A percentile compares a stretch with the other conserved stretches of the same genome.
Evolutionary conservation across 1,140 invertebrate genomes (phyloP).

Genomic region (Anthonomus grandis): DNA sequence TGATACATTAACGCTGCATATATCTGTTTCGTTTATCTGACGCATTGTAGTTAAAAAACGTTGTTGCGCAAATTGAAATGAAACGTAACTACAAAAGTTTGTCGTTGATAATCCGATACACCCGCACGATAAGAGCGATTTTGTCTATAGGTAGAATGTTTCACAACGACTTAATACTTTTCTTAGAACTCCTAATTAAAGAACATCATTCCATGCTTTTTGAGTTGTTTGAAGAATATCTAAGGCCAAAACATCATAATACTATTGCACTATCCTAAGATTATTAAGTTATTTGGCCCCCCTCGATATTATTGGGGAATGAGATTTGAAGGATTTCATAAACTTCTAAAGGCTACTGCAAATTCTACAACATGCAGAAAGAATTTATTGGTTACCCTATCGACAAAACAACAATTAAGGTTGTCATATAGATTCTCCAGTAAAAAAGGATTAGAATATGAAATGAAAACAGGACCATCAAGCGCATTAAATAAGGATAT

Average conservation of each 20-base stretch:
- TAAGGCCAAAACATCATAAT: constrained; percentile 40
- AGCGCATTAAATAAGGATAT: background rate
- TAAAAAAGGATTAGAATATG: constrained; percentile 10
- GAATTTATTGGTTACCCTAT: constrained; percentile 16
- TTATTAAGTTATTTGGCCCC: constrained; percentile 35
- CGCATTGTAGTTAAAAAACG: too few species aligned
- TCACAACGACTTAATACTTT: constrained; percentile 2
- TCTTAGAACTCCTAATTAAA: too few species aligned
- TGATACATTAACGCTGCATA: too few species aligned
- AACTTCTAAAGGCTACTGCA: constrained; percentile 10
- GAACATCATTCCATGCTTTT: constrained; percentile 13
- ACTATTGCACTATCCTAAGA: constrained; percentile 35
- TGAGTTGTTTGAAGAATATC: constrained; percentile 21
- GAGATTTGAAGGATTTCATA: constrained; percentile 18
- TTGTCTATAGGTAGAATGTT: too few species aligned
- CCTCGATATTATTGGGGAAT: constrained; percentile 18
- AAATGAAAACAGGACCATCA: background rate
- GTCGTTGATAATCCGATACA: too few species aligned
- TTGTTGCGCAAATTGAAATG: too few species aligned
- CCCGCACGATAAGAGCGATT: too few species aligned
- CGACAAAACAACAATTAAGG: constrained; percentile 14
- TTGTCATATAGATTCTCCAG: constrained; percentile 6
- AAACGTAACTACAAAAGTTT: too few species aligned
- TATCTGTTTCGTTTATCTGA: too few species aligned
- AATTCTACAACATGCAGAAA: constrained; percentile 13